Evolutionary conservation across 2,113 vertebrate genomes (phyloP), one percentile per base, ranked within the genome.

Genomic region (Oryzias melastigma): DNA sequence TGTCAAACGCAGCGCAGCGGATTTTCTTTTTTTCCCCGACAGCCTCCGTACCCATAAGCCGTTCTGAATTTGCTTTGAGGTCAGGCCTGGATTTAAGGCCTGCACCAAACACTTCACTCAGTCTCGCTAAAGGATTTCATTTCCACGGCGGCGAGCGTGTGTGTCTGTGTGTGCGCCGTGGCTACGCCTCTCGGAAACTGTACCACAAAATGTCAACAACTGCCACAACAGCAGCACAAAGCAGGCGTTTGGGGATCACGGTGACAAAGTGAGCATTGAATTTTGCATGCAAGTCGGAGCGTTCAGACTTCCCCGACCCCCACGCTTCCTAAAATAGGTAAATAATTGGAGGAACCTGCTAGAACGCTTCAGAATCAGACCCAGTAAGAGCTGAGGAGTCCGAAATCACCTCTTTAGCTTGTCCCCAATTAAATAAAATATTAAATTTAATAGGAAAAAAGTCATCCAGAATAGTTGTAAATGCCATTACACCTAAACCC

Each of bases 81-180:
- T 86, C 65, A 84, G 62, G 65, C 64, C 65, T 50, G 77, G 78
- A 86, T 87, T 81, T 86, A 76, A 84, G 77, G 70, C 76, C 63
- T 59, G 76, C 85, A 73, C 65, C 71, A 22, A 35, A 35, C 35
- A 35, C 35, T 67, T 73, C 64, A 67, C 73, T 80, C 83, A 55
- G 63, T 50, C 52, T 65, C 15, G 73, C 79, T 80, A 52, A 82
- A 84, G 69, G 83, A 81, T 86, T 87, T 80, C 49, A 84, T 85
- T 83, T 84, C 82, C 77, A 54, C 80, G 48, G 70, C 72, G 41
- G 67, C n/a, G n/a, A n/a, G 65, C 58, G 62, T 78, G 7, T 51
- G 77, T 65, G 55, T 66, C 44, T 44, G 53, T 24, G 7, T 64
- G 44, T 61, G 70, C 73, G 71, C 67, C 24, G 7, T 64, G 42